Conservation (phyloP, 2,113 vertebrate species). For the Bathybates hornii region DNA sequence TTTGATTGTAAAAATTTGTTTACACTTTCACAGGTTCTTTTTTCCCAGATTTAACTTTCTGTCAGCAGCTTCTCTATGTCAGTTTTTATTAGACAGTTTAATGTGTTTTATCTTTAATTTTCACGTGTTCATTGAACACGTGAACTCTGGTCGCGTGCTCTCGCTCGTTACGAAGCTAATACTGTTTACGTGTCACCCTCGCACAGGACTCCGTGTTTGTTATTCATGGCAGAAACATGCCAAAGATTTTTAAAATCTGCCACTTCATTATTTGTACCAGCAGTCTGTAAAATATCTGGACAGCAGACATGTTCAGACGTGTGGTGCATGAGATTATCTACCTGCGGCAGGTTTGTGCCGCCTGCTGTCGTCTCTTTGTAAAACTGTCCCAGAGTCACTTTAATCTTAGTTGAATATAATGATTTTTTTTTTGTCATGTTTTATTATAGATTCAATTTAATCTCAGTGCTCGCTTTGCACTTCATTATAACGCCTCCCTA, state of each 20-base stretch:
- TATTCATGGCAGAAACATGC: not conserved
- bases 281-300: not conserved
- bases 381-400: not conserved
- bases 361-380: not conserved
- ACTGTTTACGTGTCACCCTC: accelerated
- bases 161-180: not conserved
- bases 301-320: not conserved
- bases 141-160: not conserved
- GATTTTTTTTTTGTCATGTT: not conserved
- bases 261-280: not conserved
- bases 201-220: not conserved
- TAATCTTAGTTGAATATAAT: not conserved
- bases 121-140: not conserved
- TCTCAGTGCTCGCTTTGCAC: not conserved
- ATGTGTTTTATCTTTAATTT: not conserved
- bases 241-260: not conserved
- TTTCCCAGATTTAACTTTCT: not conserved
- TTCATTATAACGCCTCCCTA: not conserved
- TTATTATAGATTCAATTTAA: not conserved
- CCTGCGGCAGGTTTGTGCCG: not conserved
- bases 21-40: not conserved
- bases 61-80: not conserved
- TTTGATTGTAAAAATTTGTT: not conserved
- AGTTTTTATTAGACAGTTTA: not conserved
- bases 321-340: not conserved